Percentiles rank a stretch among this genome's conserved stretches.
These are phyloP conservation scores for Sporophila hypoxantha DNA, from an alignment of 2,113 vertebrate species.

Conservation along the genomic window DNA sequence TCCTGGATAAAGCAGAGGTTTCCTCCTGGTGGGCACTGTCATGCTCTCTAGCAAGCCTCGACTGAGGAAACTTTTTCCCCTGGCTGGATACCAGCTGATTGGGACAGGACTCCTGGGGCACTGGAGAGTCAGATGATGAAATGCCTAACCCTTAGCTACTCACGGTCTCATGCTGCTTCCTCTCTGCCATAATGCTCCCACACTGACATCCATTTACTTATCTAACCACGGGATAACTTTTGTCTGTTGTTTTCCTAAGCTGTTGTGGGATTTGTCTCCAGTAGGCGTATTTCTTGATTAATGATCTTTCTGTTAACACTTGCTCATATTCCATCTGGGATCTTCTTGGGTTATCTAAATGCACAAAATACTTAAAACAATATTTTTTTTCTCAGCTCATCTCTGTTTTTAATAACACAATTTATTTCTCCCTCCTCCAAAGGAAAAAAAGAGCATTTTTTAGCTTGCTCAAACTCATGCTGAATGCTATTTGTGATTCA, in stretches of 20 bases:
- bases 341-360: constrained; percentile 14
- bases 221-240: not conserved
- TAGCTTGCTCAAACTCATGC: not conserved
- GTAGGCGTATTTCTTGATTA: constrained; percentile 35
- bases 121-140: not conserved
- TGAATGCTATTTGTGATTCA: not conserved
- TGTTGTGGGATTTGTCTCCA: constrained; percentile 22
- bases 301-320: constrained; percentile 36
- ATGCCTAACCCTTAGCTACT: not conserved
- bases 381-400: not conserved
- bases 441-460: not conserved
- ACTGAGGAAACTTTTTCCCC: not conserved
- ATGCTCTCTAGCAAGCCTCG: not conserved
- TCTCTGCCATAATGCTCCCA: not conserved
- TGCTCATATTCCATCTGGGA: constrained; percentile 32
- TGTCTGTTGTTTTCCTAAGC: constrained; percentile 20
- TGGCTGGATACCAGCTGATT: not conserved
- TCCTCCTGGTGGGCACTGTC: not conserved
- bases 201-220: not conserved
- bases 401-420: not conserved
- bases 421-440: not conserved
- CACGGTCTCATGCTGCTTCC: not conserved
- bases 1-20: not conserved
- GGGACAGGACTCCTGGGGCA: not conserved
- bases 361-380: not conserved